Evolutionary conservation across 2,113 vertebrate species (phyloP), one percentile per base, ranked within the genome.

Genomic region (Anguilla japonica): DNA sequence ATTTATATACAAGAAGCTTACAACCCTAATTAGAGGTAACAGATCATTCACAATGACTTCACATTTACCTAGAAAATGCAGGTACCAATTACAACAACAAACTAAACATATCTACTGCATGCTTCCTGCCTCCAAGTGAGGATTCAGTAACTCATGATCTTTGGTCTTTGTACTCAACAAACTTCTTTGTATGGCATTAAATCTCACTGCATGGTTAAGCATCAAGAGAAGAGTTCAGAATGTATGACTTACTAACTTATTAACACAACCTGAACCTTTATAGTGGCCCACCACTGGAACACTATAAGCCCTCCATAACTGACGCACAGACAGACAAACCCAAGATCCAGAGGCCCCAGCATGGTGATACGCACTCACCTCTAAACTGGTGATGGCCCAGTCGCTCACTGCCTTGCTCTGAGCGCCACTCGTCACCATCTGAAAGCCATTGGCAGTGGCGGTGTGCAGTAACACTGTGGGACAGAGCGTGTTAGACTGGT

Each of bases 401-500:
- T 99, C 98, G 0, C 93, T 98, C 91, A 99, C 89, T 0, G 98
- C 97, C 95, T 99, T 99, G 92, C 98, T 99, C 89, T 99, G 98
- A 83, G 97, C 96, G 80, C 98, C 98, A 0, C 98, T 99, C 84
- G 98, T 99, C 86, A 99, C 98, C 98, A 99, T 99, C 94, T 99
- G 98, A 91, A 99, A 99, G 88, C 98, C 98, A 0, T 98, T 99
- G 87, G 98, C 98, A 0, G 98, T 99, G 84, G 98, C 98, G 0
- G 98, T 99, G 90, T 98, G 97, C 67, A 99, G 93, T 86, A 99
- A 93, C 86, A 99, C 98, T 99, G 85, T 18, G 80, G 43, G 79
- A 86, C 81, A 85, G 26, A 63, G 41, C 78, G 88, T 43, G 5
- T 40, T 2, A 53, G 13, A 75, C 16, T 53, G 50, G 50, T 14